Base-by-base conservation (phyloP, 2,797 vertebrate genomes). In the Streptopelia turtur region DNA sequence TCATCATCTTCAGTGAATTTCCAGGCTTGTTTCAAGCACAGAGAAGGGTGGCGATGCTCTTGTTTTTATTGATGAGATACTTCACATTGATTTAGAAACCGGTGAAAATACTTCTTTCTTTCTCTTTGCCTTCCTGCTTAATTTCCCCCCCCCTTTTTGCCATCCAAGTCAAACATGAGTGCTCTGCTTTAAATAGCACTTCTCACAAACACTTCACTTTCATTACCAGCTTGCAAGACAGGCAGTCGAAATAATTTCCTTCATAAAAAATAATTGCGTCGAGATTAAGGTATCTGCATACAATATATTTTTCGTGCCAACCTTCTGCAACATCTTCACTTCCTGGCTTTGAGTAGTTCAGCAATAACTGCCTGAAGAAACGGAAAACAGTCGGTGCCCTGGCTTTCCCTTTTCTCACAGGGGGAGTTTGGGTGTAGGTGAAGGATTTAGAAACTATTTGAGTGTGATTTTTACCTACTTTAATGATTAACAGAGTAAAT, bases 241-340 rank as follows among this genome's bases (percentile, higher is more conserved):
- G 76, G 89, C 92, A 68, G 91, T 25, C 91, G 93, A 68, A 96
- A 93, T 96, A 80, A 92, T 90, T 93, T 71, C 22, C 92, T 89
- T 93, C 94, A 17, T 86, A 95, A 94, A 94, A 93, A 92, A 92
- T 70, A 49, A 91, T 91, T 95, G 85, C 90, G 31, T 59, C 7
- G 55, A 72, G 89, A 89, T 93, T 72, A 87, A 88, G 85, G 84
- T 91, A 9, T 69, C 52, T 33, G 84, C 5, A 41, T 55, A 39
- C 84, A 61, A 69, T 17, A 9, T 23, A 6, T 91, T 91, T 56
- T 59, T 87, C 39, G 2, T 43, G 65, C 65, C 87, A 83, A 14
- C 66, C 95, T 93, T 93, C 91, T 94, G 88, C 71, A 93, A 15
- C 87, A 74, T 95, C 93, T 95, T 89, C 30, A 61, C 63, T 72